Evolutionary conservation across 1,140 invertebrate genomes (phyloP).

Genomic region (Solen grandis): DNA sequence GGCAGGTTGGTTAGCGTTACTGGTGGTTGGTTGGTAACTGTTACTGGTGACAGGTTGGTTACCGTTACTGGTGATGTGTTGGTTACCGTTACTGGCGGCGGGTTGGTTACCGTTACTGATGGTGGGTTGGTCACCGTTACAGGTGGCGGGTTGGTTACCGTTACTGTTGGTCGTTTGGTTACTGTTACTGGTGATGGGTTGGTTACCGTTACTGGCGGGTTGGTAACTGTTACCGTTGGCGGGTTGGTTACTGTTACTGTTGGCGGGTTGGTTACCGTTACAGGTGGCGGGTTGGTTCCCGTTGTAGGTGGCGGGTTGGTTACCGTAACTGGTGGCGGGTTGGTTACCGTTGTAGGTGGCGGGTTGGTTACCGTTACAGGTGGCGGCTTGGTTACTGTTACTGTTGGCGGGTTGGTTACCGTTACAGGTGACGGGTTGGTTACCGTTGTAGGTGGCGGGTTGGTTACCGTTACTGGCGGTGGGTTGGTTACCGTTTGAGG

Average conservation of each 20-base stretch:
- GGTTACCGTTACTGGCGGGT: not conserved
- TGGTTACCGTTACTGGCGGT: not conserved
- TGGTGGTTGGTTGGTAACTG: not conserved
- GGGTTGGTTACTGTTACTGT: not conserved
- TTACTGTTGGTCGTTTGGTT: constrained; percentile 2
- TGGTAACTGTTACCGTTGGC: not conserved
- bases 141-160: not conserved
- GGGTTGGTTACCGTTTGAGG: not conserved
- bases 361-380: constrained; percentile 21
- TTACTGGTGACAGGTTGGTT: not conserved
- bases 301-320: constrained; percentile 8
- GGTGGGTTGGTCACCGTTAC: not conserved
- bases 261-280: constrained; percentile 3
- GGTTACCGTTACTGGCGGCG: no score
- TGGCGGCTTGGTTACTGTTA: not conserved
- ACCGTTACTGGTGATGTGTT: no score
- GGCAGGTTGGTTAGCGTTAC: not conserved
- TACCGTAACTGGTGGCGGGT: constrained; percentile 2
- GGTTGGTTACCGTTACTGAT: not conserved
- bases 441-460: constrained; percentile 10
- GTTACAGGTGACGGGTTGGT: not conserved
- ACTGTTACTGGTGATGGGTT: not conserved
- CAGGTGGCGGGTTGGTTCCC: not conserved
- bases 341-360: not conserved
- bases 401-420: not conserved